Base-by-base conservation (phyloP, 2,113 vertebrate genomes). In the Callipepla californica region DNA sequence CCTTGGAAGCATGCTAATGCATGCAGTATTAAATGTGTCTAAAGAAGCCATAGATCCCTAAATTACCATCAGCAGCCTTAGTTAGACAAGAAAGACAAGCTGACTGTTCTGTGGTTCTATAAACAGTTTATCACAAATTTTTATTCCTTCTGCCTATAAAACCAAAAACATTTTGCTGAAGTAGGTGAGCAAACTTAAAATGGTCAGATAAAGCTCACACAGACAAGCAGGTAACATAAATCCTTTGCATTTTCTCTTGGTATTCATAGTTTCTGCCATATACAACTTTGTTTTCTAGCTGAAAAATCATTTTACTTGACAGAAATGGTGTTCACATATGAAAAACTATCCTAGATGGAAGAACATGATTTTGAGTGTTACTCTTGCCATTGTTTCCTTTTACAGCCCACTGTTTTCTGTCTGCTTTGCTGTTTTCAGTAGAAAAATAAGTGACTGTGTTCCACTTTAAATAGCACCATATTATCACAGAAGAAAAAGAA, bases 1-100 rank as follows among this genome's bases (percentile, higher is more conserved):
- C 44, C 68, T n/a, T 9, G 58, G 44, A 68, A 68, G 22, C 38
- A 19, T 68, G 62, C 67, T 81, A 70, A 9, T 42, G 45, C 14
- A 12, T 0, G 0, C 30, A n/a, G 18, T 16, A 70, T n/a, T 42
- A 53, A 48, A 15, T 0, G 6, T 11, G 36, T 6, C 48, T 45
- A 55, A 48, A 36, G 85, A 57, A 30, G 23, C 6, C 11, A 14
- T n/a, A 53, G n/a, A 68, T 62, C 48, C 23, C 20, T 11, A 47
- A 36, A 22, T n/a, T 26, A 57, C 53, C 67, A 36, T 62, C 53
- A 58, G 40, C 22, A 73, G 72, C 57, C 55, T 50, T n/a, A 25
- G 45, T 45, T 32, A 62, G 40, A 8, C 22, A 25, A 76, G 15
- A 65, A 72, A 73, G 23, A 13, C 6, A 66, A 12, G 2, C 4